Evolutionary conservation across 2,797 vertebrate species (phyloP).

Genomic region (Crocidura indochinensis): DNA sequence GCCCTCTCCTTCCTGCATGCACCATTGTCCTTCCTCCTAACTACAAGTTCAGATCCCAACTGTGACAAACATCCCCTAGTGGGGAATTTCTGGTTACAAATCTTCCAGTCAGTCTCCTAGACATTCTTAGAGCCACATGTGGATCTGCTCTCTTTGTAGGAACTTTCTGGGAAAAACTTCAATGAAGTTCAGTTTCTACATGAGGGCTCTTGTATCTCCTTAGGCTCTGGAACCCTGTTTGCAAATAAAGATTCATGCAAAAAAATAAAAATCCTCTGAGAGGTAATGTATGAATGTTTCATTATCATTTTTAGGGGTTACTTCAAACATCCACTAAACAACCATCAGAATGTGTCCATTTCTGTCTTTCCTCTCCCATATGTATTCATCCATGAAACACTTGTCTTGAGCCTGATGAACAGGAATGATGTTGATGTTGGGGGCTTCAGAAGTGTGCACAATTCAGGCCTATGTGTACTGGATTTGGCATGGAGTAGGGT

Average conservation of each 20-base stretch:
- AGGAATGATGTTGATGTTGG: too few relatives aligned
- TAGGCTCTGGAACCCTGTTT: not conserved
- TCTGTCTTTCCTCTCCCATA: too few relatives aligned
- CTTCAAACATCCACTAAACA: too few relatives aligned
- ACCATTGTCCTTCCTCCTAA: not conserved
- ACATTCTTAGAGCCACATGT: not conserved
- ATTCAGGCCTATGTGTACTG: too few relatives aligned
- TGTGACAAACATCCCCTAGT: not conserved
- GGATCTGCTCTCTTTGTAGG: not conserved
- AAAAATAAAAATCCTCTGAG: not conserved
- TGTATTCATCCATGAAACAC: too few relatives aligned
- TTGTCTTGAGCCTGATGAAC: too few relatives aligned
- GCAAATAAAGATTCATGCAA: not conserved
- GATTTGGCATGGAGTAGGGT: too few relatives aligned
- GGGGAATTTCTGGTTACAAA: slow-evolving; percentile 23
- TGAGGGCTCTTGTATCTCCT: not conserved
- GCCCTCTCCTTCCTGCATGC: rapidly evolving
- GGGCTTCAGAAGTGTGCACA: too few relatives aligned
- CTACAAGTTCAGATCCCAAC: slow-evolving; percentile 11
- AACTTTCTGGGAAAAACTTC: not conserved
- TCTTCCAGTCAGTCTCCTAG: too few relatives aligned
- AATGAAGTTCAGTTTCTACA: slow-evolving; percentile 16
- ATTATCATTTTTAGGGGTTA: too few relatives aligned
- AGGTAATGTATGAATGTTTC: too few relatives aligned
- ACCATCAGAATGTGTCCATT: too few relatives aligned